Evolutionary conservation across 1,140 invertebrate species (phyloP), one percentile per base, ranked within the genome.

Genomic region (Drepana arcuata): DNA sequence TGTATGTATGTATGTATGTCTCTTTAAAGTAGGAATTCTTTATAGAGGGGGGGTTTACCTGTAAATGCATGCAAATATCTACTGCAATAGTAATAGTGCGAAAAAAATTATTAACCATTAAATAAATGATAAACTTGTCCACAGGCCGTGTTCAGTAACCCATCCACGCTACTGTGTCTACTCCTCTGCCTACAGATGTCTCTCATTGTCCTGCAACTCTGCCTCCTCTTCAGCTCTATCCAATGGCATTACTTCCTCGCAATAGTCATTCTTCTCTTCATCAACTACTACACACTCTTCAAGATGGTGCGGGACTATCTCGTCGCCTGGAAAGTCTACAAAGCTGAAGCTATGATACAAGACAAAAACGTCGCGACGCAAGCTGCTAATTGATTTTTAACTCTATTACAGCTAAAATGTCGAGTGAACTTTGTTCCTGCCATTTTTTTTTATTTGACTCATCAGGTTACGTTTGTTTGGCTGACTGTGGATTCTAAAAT

Each of bases 231-330:
- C 45, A 86, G 91, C 27, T 89, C 90, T 1, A 88, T 88, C 5
- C 91, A 95, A 52, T 99, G 96, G 96, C 94, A 97, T 75, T 92
- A 96, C 68, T 88, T 97, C 16, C 63, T 98, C 6, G 94, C 95
- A 10, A 86, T 96, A 41, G 88, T 92, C 7, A 84, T 96, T 16
- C 83, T 98, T 14, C 86, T 97, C 6, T 91, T 95, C 59, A 92
- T 93, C 29, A 97, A 97, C 75, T 96, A 96, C 78, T 93, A 95
- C 52, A 92, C 94, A 0, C 86, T 99, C 3, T 98, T 95, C 57
- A 96, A 96, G 82, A 84, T 97, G 33, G 84, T 91, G 2, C 86
- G 95, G 34, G 95, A 98, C 72, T 94, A 92, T 72, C 79, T 96
- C 0, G 88, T 97, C 23, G 90, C 95, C 38, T 92, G 89, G 83